These are phyloP conservation scores for Eilema sororculum DNA, from an alignment of 2,888 invertebrate genomes.

Conservation along the genomic window DNA sequence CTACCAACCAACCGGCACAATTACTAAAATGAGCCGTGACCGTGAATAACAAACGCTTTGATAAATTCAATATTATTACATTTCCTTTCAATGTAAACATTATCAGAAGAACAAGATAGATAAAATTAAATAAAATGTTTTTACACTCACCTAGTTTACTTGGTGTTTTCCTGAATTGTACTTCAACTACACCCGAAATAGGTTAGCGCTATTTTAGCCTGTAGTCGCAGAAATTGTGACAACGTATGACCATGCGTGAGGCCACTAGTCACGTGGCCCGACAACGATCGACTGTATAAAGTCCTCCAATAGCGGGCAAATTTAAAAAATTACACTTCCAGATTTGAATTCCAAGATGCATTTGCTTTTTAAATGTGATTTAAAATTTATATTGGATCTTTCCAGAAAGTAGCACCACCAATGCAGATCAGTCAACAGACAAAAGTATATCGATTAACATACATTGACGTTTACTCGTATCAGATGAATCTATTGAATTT, in stretches of 20 bases:
- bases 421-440: neutral
- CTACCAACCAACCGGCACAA: conserved; percentile 11
- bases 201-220: neutral
- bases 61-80: neutral
- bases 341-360: conserved; percentile 44
- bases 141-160: conserved; percentile 5
- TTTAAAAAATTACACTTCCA: conserved; percentile 53
- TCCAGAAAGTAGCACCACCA: conserved; percentile 30
- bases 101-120: neutral
- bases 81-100: neutral
- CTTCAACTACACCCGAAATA: neutral
- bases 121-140: neutral
- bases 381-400: conserved; percentile 49
- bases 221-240: conserved; percentile 10
- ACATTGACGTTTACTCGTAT: neutral
- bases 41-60: neutral
- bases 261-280: conserved; percentile 62
- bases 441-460: conserved; percentile 6
- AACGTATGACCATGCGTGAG: conserved; percentile 6
- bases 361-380: conserved; percentile 50
- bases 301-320: conserved; percentile 29
- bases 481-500: neutral
- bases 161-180: neutral
- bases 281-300: conserved; percentile 57
- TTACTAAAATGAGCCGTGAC: neutral